Base-by-base conservation (phyloP, 1,140 invertebrate species). In the Drosophila sproati region DNA sequence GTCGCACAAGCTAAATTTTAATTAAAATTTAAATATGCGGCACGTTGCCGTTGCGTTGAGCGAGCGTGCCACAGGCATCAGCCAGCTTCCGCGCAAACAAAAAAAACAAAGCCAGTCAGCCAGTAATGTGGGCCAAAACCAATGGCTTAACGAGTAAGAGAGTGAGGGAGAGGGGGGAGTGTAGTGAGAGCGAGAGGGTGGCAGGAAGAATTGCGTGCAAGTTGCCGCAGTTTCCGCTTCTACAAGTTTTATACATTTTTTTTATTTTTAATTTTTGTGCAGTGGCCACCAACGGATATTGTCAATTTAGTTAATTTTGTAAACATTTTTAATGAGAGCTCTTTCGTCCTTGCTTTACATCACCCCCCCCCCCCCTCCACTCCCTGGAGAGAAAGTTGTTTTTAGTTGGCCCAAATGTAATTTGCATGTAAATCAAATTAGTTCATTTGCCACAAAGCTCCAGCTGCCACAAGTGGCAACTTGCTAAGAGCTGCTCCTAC, bases 1-100 rank as follows among this genome's bases (percentile, higher is more conserved):
- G 70, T 39, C 70, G 34, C 39, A 73, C 70, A 73, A 69, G 64
- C 71, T 73, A 55, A 69, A 73, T 88, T 87, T 88, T 87, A 87
- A 87, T 87, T 88, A 87, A 87, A 87, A 88, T 87, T 87, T 88
- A 87, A 87, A 87, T 87, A 82, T 87, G 82, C 82, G 80, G 67
- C 83, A 35, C 69, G 64, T 76, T 87, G 79, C 77, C 55, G 71
- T 87, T 20, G 20, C 20, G 78, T 57, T 68, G 67, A 50, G 32
- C 60, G 55, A 79, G 78, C 43, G 71, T 57, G 35, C 64, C 51
- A 37, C 32, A 6, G 45, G n/a, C 56, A 28, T 0, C 37, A 28
- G 10, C 43, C 20, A 12, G 12, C 50, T 20, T 34, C 3, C 52
- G 2, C 28, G 10, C 5, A 51, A 29, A 5, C 39, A 54, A 29